Conservation (phyloP, 37 sponge, comb jelly and placozoan genomes). For the Bolinopsis microptera region DNA sequence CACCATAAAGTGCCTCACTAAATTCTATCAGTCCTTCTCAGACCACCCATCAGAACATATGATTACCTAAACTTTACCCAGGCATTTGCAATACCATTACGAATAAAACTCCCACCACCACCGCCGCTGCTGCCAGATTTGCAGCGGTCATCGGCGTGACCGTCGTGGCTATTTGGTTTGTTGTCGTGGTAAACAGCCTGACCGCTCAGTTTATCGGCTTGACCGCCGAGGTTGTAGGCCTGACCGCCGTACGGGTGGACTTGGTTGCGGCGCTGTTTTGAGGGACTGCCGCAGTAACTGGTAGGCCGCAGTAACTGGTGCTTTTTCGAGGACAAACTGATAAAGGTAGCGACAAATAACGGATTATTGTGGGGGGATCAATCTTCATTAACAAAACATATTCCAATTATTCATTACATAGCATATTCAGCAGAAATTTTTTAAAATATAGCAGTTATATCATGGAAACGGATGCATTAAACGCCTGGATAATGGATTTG, state of each 20-base stretch:
- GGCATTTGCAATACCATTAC: neutral
- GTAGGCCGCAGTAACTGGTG: too few species aligned
- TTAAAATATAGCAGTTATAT: too few species aligned
- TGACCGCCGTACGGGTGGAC: neutral
- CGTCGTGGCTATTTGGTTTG: too few species aligned
- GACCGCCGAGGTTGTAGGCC: neutral
- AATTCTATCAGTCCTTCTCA: too few species aligned
- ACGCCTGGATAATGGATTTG: too few species aligned
- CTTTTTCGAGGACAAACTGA: neutral
- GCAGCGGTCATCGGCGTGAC: too few species aligned
- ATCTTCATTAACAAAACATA: neutral
- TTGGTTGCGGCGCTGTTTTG: neutral
- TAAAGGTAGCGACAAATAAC: neutral
- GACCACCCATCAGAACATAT: neutral
- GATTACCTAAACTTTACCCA: neutral
- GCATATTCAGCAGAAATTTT: too few species aligned
- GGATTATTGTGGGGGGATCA: too few species aligned
- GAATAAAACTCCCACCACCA: neutral
- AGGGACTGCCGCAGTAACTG: neutral
- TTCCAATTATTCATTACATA: neutral
- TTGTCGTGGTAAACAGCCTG: too few species aligned
- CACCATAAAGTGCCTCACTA: neutral
- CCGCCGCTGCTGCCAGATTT: too few species aligned
- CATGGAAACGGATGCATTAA: too few species aligned
- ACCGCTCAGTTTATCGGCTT: too few species aligned